Base-by-base conservation (phyloP, 2,113 vertebrate species). In the Fregata magnificens region DNA sequence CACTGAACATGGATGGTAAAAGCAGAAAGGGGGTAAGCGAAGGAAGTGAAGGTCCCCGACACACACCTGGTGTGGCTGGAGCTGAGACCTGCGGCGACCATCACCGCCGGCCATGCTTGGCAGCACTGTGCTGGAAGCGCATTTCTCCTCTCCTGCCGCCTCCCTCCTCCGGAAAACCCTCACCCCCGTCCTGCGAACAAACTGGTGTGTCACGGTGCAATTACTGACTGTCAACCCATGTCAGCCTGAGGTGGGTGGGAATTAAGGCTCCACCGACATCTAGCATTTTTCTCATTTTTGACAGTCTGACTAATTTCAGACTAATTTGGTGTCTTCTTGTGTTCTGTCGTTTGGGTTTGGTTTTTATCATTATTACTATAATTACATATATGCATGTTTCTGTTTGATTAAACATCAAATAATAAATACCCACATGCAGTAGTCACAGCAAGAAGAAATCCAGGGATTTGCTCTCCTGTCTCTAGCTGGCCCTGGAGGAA, bases 261-360 rank as follows among this genome's bases (percentile, higher is more conserved):
- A 89, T 61, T 77, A n/a, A 82, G 36, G 36, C 49, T 78, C 44
- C 53, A 52, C 61, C 73, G 73, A 87, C 94, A 95, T 52, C 44
- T n/a, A 89, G 70, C 62, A 95, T 93, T 94, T 94, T 89, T 94
- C 62, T 96, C 73, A 77, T 93, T 97, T 97, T 93, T 93, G 65
- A 77, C 76, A 80, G 70, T 49, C 53, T 86, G 83, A 87, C 69
- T 96, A 91, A 95, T 94, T 96, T 90, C 84, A 91, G 77, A 28
- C 34, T 91, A 91, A 91, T 90, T 82, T 32, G 22, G 7, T 82
- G 61, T 82, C 62, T 74, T 93, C 82, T 89, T n/a, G 40, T 53
- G 58, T 81, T 89, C 93, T 82, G 32, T 55, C 1, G 0, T 71
- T 90, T 79, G 55, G 62, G 77, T 50, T 80, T 65, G 59, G 3